Base-by-base conservation (phyloP, 2,888 invertebrate genomes). In the Daptonema setosum region DNA sequence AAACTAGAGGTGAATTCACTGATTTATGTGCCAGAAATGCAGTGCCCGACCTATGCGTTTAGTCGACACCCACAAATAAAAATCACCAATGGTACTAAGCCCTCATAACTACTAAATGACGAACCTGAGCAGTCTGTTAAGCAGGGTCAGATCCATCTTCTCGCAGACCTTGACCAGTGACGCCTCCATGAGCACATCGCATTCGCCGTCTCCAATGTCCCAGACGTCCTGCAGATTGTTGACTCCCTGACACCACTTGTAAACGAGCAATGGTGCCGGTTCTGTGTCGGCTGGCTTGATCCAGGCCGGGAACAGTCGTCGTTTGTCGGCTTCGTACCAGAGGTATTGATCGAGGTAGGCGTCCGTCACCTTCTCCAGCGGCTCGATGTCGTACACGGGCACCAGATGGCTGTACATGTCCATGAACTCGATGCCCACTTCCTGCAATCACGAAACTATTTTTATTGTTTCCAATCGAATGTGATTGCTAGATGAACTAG, bases 371-470 rank as follows among this genome's bases (percentile, higher is more conserved):
- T 99, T 99, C 74, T 99, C 97, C 56, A 97, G 75, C 0, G 97
- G 97, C 68, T 99, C 97, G 48, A 99, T 93, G 71, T 99, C 97
- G 71, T 97, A 97, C 0, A 99, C 97, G 0, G 97, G 97, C 61
- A 99, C 90, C 60, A 99, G 74, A 70, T 97, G 95, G 59, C 91
- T 93, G 77, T 99, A 99, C 57, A 99, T 78, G 72, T 99, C 97
- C 97, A 99, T 99, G 73, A 99, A 99, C 73, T 99, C 97, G 67
- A 99, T 99, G 50, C 95, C 93, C 58, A 87, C 85, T 83, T 85
- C 66, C 54, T 35, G 65, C 61, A 59, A 58, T 5, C 11, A 45
- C 11, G n/a, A 45, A 45, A 45, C 45, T 35, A 35, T 11, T 17
- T 35, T 35, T 17, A 11, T 8, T 35, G 8, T 17, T 17, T 11